Conservation (phyloP, 2,888 invertebrate species). For the Glomeris marginata region DNA sequence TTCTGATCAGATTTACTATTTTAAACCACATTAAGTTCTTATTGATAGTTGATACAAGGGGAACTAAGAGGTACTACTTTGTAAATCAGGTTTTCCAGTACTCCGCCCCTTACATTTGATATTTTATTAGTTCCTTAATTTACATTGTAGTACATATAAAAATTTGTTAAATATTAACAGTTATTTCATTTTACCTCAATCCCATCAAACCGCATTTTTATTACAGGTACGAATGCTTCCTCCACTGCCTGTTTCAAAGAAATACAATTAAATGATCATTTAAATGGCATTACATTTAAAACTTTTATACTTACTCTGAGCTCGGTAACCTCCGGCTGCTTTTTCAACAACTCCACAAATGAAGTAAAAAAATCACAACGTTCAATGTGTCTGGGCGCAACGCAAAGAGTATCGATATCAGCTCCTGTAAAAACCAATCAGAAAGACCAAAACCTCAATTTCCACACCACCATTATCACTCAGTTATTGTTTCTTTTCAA, state of each 20-base stretch:
- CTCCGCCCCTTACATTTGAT: no score
- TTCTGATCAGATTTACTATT: no score
- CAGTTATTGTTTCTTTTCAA: no score
- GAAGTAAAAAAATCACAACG: slow-evolving; percentile 88
- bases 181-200: slow-evolving; percentile 55
- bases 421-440: slow-evolving; percentile 49
- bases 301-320: slow-evolving; percentile 45
- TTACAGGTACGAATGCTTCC: slow-evolving; percentile 97
- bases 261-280: slow-evolving; percentile 16
- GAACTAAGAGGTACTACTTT: no score
- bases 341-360: slow-evolving; percentile 78
- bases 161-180: not conserved
- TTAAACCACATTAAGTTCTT: no score
- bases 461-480: no score
- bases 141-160: slow-evolving; percentile 6
- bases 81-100: no score
- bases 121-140: no score
- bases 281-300: not conserved
- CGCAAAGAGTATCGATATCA: slow-evolving; percentile 97
- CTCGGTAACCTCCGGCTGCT: slow-evolving; percentile 70
- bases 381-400: slow-evolving; percentile 90
- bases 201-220: slow-evolving; percentile 97
- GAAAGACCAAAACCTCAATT: no score
- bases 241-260: slow-evolving; percentile 57
- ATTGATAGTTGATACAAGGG: no score